Evolutionary conservation across 1,140 invertebrate species (phyloP), one percentile per base, ranked within the genome.

Genomic region (Oreohelix idahoensis): DNA sequence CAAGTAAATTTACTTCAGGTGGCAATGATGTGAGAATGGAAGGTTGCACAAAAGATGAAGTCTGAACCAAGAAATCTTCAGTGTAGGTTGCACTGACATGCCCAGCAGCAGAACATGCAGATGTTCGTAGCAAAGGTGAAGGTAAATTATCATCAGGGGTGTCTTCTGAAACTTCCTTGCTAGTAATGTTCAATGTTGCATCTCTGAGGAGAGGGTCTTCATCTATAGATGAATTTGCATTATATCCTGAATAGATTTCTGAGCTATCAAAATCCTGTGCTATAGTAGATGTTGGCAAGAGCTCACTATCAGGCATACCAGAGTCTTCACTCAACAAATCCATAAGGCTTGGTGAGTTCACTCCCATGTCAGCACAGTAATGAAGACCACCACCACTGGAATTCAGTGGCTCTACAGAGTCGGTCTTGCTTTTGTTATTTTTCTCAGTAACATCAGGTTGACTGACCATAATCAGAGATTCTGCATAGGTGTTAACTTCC

Each of bases 261-360:
- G 10, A 36, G 29, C 45, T 51, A 17, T n/a, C 42, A 45, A 0
- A 32, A 8, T 45, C 29, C 45, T 76, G 73, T 13, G 29, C 20
- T 66, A n/a, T 32, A 32, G 29, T 1, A 35, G n/a, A 29, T 35
- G 29, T 32, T 66, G 63, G 63, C n/a, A 29, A 66, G 0, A 32
- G 29, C 29, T 66, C n/a, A 66, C 1, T 42, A n/a, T 2, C 78
- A 58, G 78, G 32, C 58, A 69, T 69, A n/a, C 53, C 78, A 26
- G 78, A 69, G 35, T 69, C 58, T 36, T 79, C 58, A 69, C 78
- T 79, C 69, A 79, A 42, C 10, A 79, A 26, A 36, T 79, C 78
- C 13, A 38, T 32, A 38, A 36, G 20, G 38, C 17, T 39, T 42
- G 51, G 53, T 26, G 58, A 79, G 23, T 1, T 36, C 4, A 51